Base-by-base conservation (phyloP, 2,888 invertebrate species). In the Platycheirus rosarum region DNA sequence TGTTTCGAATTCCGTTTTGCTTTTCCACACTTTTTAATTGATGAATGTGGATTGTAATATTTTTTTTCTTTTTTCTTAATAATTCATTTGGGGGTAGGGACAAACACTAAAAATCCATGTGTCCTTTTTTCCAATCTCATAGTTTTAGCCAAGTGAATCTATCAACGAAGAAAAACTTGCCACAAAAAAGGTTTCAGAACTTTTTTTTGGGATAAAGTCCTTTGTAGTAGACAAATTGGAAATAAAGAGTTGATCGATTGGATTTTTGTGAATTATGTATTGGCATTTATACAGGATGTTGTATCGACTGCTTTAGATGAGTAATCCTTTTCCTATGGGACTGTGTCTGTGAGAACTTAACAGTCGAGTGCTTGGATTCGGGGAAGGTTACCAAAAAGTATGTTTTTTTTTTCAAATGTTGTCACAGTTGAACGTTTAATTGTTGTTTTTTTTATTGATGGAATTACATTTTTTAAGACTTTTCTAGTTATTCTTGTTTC, bases 201-300 rank as follows among this genome's bases (percentile, higher is more conserved):
- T 11, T 5, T 9, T 13, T 37, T 37, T 37, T 13, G 5, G 0
- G 60, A 37, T 35, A 2, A 60, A 42, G 53, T 62, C 75, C 63
- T 65, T 70, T 65, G 70, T 49, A 13, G 71, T 26, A 71, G 77
- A 77, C 51, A 71, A 77, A 78, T 78, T 71, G 57, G 46, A 71
- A 44, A 49, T 65, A 77, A 77, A 53, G 66, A 66, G 51, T 71
- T 66, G 71, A 78, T 71, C 66, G 66, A 78, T 71, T 60, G 51
- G 46, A 49, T 63, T 49, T 49, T 77, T 57, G 23, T 49, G 62
- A 69, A 69, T 70, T 63, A 69, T 69, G 49, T 49, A 42, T 69
- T 40, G 55, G 26, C n/a, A 76, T 63, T 37, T 49, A 35, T 46
- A 37, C 51, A 68, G 63, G 26, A 44, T 70, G 32, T 49, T 77